These are phyloP conservation scores for Lutjanus campechanus DNA, from an alignment of 2,797 vertebrate species.

Conservation along the genomic window DNA sequence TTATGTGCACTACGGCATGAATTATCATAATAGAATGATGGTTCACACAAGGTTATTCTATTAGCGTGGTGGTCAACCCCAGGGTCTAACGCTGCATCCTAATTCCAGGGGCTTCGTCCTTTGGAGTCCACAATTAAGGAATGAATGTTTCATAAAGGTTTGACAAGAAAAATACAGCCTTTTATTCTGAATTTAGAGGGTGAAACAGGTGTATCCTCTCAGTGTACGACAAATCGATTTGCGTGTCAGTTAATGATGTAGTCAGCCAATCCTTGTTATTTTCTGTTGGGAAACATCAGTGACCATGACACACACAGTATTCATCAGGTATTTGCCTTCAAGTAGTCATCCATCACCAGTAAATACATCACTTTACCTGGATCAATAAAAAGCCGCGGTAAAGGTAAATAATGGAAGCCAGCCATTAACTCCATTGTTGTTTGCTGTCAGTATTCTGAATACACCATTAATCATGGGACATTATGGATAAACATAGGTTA, in stretches of 20 bases:
- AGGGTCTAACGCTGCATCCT: not conserved
- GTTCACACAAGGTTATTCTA: conserved; percentile 26
- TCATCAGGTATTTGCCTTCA: conserved; percentile 1
- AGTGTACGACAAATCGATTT: not conserved
- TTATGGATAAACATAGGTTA: not conserved
- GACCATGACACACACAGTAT: not conserved
- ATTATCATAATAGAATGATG: conserved; percentile 21
- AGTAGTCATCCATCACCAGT: not conserved
- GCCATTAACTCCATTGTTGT: not conserved
- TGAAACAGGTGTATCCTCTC: not conserved
- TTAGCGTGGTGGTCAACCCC: conserved; percentile 11
- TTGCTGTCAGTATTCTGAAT: not conserved
- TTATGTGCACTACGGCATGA: conserved; percentile 4
- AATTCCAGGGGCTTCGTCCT: not conserved
- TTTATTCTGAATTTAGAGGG: not conserved
- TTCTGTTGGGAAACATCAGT: not conserved
- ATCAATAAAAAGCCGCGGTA: conserved; percentile 2
- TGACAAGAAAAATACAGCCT: not conserved
- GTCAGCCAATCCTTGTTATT: not conserved
- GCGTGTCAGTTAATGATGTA: not conserved
- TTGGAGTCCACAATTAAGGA: not conserved
- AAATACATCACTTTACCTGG: not conserved
- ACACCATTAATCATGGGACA: not conserved
- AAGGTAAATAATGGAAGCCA: not conserved
- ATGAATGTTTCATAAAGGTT: not conserved